Evolutionary conservation across 2,888 invertebrate species (phyloP).

Genomic region (Ophion costatus): DNA sequence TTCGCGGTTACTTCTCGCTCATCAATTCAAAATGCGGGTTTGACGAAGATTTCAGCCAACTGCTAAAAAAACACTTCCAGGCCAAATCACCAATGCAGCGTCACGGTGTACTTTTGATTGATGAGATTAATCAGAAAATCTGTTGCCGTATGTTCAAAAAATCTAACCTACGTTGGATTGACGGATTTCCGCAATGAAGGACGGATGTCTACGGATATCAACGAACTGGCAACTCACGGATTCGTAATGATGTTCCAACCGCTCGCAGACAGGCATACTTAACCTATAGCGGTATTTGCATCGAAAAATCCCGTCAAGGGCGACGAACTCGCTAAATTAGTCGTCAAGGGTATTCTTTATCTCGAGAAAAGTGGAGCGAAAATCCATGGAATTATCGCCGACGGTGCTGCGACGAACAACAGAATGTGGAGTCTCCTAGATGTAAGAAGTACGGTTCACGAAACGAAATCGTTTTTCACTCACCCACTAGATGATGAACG

Average conservation of each 20-base stretch:
- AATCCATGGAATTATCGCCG: conserved; percentile 8
- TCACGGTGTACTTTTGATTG: conserved; percentile 11
- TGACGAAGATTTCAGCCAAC: conserved; percentile 55
- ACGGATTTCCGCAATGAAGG: conserved; percentile 9
- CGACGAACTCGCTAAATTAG: background rate
- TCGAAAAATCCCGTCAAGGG: conserved; percentile 57
- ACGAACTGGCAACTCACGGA: conserved; percentile 12
- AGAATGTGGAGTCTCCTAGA: conserved; percentile 7
- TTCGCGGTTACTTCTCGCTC: conserved; percentile 43
- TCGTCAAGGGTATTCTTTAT: background rate
- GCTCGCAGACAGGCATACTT: conserved; percentile 55
- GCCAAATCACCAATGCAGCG: conserved; percentile 51
- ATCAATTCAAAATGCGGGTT: conserved; percentile 60
- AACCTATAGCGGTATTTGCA: conserved; percentile 68
- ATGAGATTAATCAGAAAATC: conserved; percentile 25
- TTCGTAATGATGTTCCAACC: conserved; percentile 60
- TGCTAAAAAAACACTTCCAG: conserved; percentile 47
- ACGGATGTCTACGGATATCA: background rate
- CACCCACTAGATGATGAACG: conserved; percentile 41
- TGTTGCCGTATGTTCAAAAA: conserved; percentile 12
- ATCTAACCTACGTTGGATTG: conserved; percentile 23
- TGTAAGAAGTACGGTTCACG: conserved; percentile 6
- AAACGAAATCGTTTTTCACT: conserved; percentile 26
- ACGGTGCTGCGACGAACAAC: conserved; percentile 6
- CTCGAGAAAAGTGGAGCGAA: background rate